Base-by-base conservation (phyloP, 2,113 vertebrate genomes). In the Amazona vittata region DNA sequence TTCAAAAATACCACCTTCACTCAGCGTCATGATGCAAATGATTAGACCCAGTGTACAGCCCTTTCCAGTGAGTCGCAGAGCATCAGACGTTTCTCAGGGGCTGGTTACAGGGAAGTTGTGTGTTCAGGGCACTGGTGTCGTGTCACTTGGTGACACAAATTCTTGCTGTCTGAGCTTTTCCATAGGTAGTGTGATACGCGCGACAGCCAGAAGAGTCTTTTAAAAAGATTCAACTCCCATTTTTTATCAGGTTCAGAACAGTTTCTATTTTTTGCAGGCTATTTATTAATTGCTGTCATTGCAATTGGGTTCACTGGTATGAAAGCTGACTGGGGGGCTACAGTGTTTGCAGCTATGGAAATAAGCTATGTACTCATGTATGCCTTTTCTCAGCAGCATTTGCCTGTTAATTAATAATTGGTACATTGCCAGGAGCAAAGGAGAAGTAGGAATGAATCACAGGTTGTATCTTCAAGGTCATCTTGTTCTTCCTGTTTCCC, bases 351-450 rank as follows among this genome's bases (percentile, higher is more conserved):
- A 87, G 52, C 35, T 39, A 1, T 80, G 60, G 77, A 77, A 93
- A 77, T 5, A 4, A 93, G 15, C 31, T 71, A 4, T 8, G 13
- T 39, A 50, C 33, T 59, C 57, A 59, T 59, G 33, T 59, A 24
- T 5, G 57, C 57, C 37, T 91, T 93, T 90, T 73, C 85, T 65
- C 35, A 59, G 33, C 19, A 75, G 41, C 57, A 64, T 76, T 82
- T 64, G 75, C 49, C 79, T 88, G 79, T 93, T 96, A 95, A 94
- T 96, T 94, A 92, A 92, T 85, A 92, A 93, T 76, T 96, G 92
- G 92, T 88, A 17, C 59, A 31, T 62, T 92, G 92, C 95, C 85
- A 95, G 90, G 8, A 95, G 78, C 82, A 68, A 87, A 94, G 18
- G 46, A 93, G 75, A 76, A 68, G 62, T 10, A 65, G 70, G 62